Percentiles rank a stretch among this genome's conserved stretches.
Evolutionary conservation across 2,888 invertebrate genomes (phyloP).

Genomic region (Xanthia icteritia): DNA sequence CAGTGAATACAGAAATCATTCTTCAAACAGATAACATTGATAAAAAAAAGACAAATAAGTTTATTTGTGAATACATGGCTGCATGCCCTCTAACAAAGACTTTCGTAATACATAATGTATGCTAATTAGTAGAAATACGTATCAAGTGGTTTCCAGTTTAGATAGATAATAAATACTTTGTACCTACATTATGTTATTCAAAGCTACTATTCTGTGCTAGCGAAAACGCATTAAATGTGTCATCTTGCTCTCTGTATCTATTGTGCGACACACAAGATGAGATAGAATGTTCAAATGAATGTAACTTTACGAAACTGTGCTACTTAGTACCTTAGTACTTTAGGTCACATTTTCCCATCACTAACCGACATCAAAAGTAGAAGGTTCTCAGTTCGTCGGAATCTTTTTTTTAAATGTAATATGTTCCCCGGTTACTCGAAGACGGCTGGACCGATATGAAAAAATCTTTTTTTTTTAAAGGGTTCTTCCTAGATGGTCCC

Average conservation of each 20-base stretch:
- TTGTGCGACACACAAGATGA: not conserved
- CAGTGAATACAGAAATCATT: constrained; percentile 62
- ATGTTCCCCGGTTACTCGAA: no score
- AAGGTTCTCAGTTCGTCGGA: no score
- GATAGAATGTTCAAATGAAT: not conserved
- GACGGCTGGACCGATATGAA: no score
- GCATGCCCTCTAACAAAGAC: constrained; percentile 44
- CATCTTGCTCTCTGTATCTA: not conserved
- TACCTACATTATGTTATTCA: not conserved
- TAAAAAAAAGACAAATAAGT: constrained; percentile 46
- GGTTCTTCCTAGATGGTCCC: no score
- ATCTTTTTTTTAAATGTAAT: no score
- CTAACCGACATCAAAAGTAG: no score
- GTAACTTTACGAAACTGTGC: not conserved
- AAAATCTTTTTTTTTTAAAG: no score
- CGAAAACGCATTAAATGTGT: not conserved
- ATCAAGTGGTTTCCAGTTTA: constrained; percentile 18
- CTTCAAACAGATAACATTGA: constrained; percentile 63
- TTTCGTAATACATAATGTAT: constrained; percentile 19
- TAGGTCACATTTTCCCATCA: not conserved
- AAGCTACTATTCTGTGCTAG: not conserved
- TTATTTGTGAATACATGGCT: constrained; percentile 38
- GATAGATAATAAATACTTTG: constrained; percentile 12
- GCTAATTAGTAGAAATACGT: not conserved
- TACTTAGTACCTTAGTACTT: not conserved